A percentile compares a stretch with the other conserved stretches of the same genome.
Conservation (phyloP, 2,888 invertebrate genomes). For the Spisula subtruncata region DNA sequence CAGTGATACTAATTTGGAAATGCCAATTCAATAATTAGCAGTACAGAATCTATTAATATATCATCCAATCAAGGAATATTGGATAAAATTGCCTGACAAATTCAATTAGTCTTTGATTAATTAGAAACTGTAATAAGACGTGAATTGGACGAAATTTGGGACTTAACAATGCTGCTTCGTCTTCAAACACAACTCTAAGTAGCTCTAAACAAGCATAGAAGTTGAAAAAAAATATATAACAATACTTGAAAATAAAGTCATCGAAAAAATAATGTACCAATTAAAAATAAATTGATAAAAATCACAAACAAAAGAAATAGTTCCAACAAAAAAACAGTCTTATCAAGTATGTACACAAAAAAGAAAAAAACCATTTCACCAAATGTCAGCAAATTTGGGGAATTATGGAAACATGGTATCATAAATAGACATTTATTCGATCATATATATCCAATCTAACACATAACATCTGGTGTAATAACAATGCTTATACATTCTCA, state of each 20-base stretch:
- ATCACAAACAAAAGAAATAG: conserved; percentile 64
- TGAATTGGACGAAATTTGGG: conserved; percentile 37
- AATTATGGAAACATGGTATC: background rate
- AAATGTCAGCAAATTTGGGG: conserved; percentile 13
- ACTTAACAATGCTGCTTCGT: background rate
- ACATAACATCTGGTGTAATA: background rate
- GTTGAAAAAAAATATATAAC: conserved; percentile 44
- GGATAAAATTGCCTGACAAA: background rate
- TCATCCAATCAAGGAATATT: background rate
- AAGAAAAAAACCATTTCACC: background rate
- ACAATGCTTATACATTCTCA: background rate
- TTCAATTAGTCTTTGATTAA: background rate
- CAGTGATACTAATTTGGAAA: background rate
- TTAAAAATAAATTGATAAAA: conserved; percentile 69
- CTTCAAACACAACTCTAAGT: conserved; percentile 26
- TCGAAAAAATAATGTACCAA: conserved; percentile 67
- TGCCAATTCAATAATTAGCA: background rate
- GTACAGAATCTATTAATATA: background rate
- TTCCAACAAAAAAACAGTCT: conserved; percentile 65
- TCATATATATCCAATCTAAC: background rate
- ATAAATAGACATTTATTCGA: background rate
- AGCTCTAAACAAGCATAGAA: conserved; percentile 46
- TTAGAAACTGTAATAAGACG: background rate
- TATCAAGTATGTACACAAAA: conserved; percentile 61
- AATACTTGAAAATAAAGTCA: conserved; percentile 63